Percentiles rank a stretch among this genome's conserved stretches.
phyloP scores from a whole-genome alignment of 1,140 invertebrate genomes.

The Plodia interpunctella region DNA sequence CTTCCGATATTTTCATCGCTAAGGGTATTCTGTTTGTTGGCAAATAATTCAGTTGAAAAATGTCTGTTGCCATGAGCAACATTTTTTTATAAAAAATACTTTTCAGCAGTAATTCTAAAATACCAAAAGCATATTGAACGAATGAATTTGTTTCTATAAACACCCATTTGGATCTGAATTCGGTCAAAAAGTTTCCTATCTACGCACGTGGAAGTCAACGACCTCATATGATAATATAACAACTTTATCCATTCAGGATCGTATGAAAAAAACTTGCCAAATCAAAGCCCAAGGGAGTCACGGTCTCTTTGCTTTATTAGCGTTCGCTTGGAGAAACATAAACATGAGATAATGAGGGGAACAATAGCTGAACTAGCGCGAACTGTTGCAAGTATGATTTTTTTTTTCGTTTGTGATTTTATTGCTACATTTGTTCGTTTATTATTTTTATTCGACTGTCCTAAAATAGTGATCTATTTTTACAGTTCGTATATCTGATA shows the following conservation, averaged over 20 bases:
- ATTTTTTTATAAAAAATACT: too few relatives aligned
- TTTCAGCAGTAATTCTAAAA: too few relatives aligned
- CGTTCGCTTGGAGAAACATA: neutral
- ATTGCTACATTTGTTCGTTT: neutral
- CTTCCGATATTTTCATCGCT: too few relatives aligned
- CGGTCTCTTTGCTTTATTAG: conserved; percentile 3
- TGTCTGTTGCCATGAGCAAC: neutral
- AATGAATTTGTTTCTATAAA: too few relatives aligned
- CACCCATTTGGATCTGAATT: neutral
- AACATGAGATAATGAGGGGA: neutral
- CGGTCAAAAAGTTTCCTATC: neutral
- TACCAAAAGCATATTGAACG: too few relatives aligned
- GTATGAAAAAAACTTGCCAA: neutral
- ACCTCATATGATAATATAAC: neutral
- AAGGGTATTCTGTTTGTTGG: too few relatives aligned
- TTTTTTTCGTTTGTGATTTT: neutral
- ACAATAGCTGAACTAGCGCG: neutral
- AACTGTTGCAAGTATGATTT: neutral
- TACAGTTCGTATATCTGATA: too few relatives aligned
- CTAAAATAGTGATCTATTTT: too few relatives aligned
- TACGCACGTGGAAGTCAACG: neutral
- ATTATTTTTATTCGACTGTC: too few relatives aligned
- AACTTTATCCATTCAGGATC: neutral
- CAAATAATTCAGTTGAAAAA: too few relatives aligned
- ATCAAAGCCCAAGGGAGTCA: neutral